Percentiles rank a stretch among this genome's conserved stretches.
Evolutionary conservation across 2,888 invertebrate species (phyloP).

Genomic region (Tipula helvola): DNA sequence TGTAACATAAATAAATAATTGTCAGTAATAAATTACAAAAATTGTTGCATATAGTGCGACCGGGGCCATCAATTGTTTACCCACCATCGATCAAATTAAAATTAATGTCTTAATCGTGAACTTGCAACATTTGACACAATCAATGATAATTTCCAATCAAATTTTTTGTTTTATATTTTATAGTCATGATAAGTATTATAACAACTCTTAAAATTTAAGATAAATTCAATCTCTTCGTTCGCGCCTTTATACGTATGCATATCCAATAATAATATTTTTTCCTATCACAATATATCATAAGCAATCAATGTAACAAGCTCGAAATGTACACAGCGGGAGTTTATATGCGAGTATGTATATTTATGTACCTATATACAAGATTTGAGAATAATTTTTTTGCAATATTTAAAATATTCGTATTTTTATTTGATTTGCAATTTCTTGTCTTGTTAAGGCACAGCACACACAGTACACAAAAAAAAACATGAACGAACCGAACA

Average conservation of each 20-base stretch:
- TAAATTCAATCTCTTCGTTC: neutral
- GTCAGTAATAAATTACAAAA: neutral
- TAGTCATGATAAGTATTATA: neutral
- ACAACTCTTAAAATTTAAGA: neutral
- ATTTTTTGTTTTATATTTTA: neutral
- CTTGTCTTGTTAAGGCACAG: neutral
- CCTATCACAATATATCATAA: neutral
- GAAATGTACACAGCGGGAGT: neutral
- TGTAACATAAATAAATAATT: neutral
- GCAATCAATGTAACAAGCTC: constrained; percentile 4
- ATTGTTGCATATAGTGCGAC: neutral
- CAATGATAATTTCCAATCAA: neutral
- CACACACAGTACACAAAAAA: neutral
- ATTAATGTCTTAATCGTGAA: neutral
- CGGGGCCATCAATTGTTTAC: neutral
- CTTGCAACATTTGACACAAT: neutral
- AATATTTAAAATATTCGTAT: neutral
- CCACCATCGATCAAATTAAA: neutral
- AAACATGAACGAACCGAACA: neutral
- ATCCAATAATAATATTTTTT: neutral
- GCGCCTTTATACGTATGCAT: neutral
- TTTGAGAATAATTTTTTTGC: neutral
- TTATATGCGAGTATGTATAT: neutral
- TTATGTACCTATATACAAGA: neutral
- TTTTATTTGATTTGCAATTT: neutral